A percentile compares a stretch with the other conserved stretches of the same genome.
Evolutionary conservation across 2,113 vertebrate genomes (phyloP).

Genomic region (Ramphastos sulfuratus): DNA sequence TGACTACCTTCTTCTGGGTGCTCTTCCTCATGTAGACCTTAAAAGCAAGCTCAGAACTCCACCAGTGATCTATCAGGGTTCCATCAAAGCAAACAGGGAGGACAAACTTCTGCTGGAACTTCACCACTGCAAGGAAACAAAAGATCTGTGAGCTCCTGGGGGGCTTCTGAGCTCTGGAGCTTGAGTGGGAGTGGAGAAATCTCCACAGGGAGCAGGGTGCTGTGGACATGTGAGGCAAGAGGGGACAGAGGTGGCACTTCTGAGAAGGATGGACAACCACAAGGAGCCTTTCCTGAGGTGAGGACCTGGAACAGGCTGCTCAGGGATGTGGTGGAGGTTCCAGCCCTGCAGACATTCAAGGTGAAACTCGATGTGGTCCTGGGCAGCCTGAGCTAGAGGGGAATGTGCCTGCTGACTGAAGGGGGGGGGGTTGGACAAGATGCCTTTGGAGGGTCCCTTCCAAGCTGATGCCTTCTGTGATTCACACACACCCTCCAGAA

Average conservation of each 20-base stretch:
- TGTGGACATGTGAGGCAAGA: not conserved
- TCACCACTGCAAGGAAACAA: slow-evolving; percentile 81
- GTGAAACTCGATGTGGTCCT: too few species aligned
- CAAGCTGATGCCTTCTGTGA: too few species aligned
- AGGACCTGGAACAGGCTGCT: too few species aligned
- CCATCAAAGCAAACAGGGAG: slow-evolving; percentile 84
- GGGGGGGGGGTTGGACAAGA: too few species aligned
- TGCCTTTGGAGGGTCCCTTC: too few species aligned
- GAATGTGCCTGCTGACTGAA: too few species aligned
- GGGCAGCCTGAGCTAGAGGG: too few species aligned
- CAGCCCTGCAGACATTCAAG: too few species aligned
- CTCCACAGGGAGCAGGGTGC: not conserved
- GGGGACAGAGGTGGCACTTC: not conserved
- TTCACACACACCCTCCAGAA: too few species aligned
- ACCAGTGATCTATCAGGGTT: slow-evolving; percentile 82
- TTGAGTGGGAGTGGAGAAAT: not conserved
- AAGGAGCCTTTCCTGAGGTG: too few species aligned
- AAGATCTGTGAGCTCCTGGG: not conserved
- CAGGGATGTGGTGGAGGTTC: too few species aligned
- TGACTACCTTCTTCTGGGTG: slow-evolving; percentile 86
- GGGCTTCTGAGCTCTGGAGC: not conserved
- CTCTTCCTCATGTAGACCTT: slow-evolving; percentile 83
- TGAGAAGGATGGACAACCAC: not conserved
- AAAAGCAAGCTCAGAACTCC: slow-evolving; percentile 83
- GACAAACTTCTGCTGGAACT: slow-evolving; percentile 84